A percentile compares a stretch with the other conserved stretches of the same genome.
These are phyloP conservation scores for Puffinus mauretanicus DNA, from an alignment of 2,113 vertebrate species.

Conservation along the genomic window DNA sequence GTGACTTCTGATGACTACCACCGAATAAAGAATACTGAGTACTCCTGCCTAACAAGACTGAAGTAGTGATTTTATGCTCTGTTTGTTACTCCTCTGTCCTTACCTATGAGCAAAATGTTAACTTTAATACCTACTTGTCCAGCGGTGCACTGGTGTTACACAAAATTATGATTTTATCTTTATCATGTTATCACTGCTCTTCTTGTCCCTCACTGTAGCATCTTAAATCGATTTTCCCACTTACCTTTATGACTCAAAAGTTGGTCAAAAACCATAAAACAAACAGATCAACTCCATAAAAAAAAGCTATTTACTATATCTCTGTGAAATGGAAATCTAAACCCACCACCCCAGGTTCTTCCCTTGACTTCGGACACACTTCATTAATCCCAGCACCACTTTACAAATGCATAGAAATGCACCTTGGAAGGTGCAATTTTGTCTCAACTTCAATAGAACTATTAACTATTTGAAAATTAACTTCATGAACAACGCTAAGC, in stretches of 20 bases:
- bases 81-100: neutral
- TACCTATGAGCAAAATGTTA: neutral
- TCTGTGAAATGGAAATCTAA: neutral
- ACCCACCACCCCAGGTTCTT: neutral
- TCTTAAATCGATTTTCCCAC: neutral
- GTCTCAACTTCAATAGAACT: neutral
- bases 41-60: neutral
- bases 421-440: neutral
- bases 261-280: neutral
- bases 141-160: neutral
- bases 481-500: neutral
- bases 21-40: neutral
- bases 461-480: neutral
- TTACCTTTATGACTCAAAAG: neutral
- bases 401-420: neutral
- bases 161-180: neutral
- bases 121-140: neutral
- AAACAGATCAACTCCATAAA: neutral
- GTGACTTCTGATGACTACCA: neutral
- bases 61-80: neutral
- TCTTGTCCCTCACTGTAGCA: neutral
- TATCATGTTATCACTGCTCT: neutral
- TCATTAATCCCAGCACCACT: neutral
- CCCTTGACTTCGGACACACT: neutral
- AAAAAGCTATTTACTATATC: neutral